Conservation (phyloP, 1,140 invertebrate species). For the Cherax destructor region DNA sequence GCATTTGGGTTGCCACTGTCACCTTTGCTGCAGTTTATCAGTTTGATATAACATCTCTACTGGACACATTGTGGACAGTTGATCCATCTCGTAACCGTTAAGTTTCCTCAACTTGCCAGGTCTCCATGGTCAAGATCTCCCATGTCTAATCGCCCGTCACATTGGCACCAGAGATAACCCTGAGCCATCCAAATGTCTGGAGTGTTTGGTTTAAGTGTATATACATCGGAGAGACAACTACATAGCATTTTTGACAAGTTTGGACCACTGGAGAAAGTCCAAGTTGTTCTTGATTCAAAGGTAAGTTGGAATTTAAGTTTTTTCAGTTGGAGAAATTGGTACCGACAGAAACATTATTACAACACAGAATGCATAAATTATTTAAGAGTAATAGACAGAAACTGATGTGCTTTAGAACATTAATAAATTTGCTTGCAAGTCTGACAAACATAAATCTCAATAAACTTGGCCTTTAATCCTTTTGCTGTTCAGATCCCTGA, state of each 20-base stretch:
- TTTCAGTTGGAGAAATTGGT: neutral
- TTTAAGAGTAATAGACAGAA: no score
- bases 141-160: constrained; percentile 78
- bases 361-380: no score
- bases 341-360: neutral
- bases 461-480: no score
- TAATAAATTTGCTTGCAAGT: no score
- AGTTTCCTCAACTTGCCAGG: constrained; percentile 72
- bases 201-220: constrained; percentile 94
- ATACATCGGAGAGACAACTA: constrained; percentile 95
- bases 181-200: constrained; percentile 92
- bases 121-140: constrained; percentile 75
- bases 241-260: constrained; percentile 95
- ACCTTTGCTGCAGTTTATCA: no score
- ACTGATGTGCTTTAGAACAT: no score
- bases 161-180: constrained; percentile 85
- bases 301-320: constrained; percentile 77
- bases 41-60: neutral
- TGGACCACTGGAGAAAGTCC: constrained; percentile 93
- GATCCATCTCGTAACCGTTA: neutral
- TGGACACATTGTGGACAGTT: constrained; percentile 1
- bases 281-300: constrained; percentile 96
- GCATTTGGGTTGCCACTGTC: no score
- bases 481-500: no score
- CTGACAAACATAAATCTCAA: no score